Evolutionary conservation across 2,113 vertebrate species (phyloP).

Genomic region (Mesocricetus auratus): DNA sequence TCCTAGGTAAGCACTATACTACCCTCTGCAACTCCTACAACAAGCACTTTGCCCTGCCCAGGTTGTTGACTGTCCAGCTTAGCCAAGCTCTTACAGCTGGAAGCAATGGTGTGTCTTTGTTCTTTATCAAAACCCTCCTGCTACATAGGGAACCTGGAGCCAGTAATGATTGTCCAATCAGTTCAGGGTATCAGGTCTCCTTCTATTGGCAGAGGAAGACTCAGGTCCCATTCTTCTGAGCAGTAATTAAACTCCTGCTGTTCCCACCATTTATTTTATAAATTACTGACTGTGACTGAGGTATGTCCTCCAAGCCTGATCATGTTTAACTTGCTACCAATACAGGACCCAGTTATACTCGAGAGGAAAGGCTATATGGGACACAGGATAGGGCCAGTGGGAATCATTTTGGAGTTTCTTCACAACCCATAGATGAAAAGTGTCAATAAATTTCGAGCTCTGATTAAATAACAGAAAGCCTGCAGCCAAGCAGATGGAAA

Average conservation of each 20-base stretch:
- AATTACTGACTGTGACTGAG: neutral
- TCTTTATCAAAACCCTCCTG: neutral
- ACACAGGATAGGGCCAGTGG: accelerated
- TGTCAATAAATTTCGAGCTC: neutral
- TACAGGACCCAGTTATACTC: neutral
- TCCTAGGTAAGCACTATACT: neutral
- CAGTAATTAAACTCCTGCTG: neutral
- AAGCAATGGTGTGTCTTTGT: too few relatives aligned
- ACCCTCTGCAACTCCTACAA: neutral
- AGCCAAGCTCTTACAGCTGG: neutral
- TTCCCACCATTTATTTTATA: neutral
- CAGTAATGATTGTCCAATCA: neutral
- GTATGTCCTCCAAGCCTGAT: neutral
- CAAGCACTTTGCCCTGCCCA: too few relatives aligned
- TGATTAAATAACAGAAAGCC: constrained; percentile 34
- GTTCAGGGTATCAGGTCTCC: neutral
- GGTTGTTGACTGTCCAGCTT: neutral
- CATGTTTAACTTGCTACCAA: neutral
- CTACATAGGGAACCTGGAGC: neutral
- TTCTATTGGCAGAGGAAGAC: neutral
- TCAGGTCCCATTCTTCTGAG: neutral
- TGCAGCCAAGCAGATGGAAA: neutral
- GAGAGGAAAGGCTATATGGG: neutral
- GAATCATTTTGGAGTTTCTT: neutral
- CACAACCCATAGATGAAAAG: neutral